A percentile compares a stretch with the other conserved stretches of the same genome.
Evolutionary conservation across 2,113 vertebrate genomes (phyloP).

Genomic region (Oncorhynchus gorbuscha): DNA sequence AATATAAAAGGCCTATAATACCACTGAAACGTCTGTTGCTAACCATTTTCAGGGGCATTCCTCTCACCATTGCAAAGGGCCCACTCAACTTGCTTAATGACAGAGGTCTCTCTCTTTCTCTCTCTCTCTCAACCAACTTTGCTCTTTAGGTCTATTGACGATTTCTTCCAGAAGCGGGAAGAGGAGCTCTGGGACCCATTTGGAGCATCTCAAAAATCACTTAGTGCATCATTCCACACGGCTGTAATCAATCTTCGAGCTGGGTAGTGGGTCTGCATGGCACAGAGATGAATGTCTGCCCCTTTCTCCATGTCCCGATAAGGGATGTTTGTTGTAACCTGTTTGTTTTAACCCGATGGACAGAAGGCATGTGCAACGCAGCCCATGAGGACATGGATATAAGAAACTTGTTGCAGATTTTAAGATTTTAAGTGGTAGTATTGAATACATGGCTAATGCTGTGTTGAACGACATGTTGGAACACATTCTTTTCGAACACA

Average conservation of each 20-base stretch:
- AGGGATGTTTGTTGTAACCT: too few relatives aligned
- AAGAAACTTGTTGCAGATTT: background rate
- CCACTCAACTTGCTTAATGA: too few relatives aligned
- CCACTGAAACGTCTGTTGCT: too few relatives aligned
- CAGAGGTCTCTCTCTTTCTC: background rate
- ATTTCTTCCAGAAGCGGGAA: conserved; percentile 74
- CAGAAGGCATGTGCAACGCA: background rate
- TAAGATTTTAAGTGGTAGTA: too few relatives aligned
- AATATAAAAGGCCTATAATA: too few relatives aligned
- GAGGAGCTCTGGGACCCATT: conserved; percentile 74
- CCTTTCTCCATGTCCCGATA: background rate
- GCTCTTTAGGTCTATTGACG: conserved; percentile 70
- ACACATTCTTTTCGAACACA: too few relatives aligned
- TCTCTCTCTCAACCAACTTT: conserved; percentile 22
- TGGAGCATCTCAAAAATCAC: conserved; percentile 77
- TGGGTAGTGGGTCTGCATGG: background rate
- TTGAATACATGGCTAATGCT: too few relatives aligned
- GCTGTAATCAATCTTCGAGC: conserved; percentile 64
- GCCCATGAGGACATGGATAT: background rate
- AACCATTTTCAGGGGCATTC: background rate
- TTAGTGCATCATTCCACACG: conserved; percentile 67
- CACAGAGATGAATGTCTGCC: background rate
- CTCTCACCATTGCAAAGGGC: too few relatives aligned
- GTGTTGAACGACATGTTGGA: too few relatives aligned
- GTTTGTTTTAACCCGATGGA: background rate